Evolutionary conservation across 2,797 vertebrate species (phyloP).

Genomic region (Hephaestus fuliginosus): DNA sequence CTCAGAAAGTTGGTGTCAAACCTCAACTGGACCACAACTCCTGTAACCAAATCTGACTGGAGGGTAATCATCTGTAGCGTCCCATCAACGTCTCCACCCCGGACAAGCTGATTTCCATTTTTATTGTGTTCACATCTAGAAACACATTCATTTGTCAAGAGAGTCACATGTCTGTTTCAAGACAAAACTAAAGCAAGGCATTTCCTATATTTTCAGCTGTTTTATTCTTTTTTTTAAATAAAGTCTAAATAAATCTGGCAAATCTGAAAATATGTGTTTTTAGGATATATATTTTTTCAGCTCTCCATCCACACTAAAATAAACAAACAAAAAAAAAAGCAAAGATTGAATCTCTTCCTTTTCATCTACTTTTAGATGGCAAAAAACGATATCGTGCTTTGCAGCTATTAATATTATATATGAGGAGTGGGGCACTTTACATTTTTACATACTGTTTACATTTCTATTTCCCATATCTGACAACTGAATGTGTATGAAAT

Average conservation of each 20-base stretch:
- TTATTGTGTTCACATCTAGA: slow-evolving; percentile 27
- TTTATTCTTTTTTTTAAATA: not conserved
- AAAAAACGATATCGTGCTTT: not conserved
- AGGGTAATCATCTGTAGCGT: slow-evolving; percentile 49
- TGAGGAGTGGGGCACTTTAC: not conserved
- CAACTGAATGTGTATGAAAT: not conserved
- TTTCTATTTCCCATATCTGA: not conserved
- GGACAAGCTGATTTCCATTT: slow-evolving; percentile 30
- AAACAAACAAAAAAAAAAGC: not conserved
- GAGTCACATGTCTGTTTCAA: not conserved
- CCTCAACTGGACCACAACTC: slow-evolving; percentile 47
- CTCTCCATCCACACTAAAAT: not conserved
- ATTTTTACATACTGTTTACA: too few relatives aligned
- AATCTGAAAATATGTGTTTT: not conserved
- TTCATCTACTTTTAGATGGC: not conserved
- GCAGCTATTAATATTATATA: too few relatives aligned
- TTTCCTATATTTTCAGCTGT: not conserved
- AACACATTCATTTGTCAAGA: slow-evolving; percentile 12
- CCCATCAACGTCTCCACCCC: slow-evolving; percentile 40
- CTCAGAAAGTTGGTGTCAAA: slow-evolving; percentile 50
- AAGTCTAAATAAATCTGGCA: not conserved
- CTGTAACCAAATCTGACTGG: slow-evolving; percentile 53
- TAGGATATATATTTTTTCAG: not conserved
- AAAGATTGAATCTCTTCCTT: not conserved
- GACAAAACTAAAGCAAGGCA: slow-evolving; percentile 1